Percentiles rank a stretch among this genome's conserved stretches.
Evolutionary conservation across 2,113 vertebrate genomes (phyloP).

Genomic region (Hippocampus zosterae): DNA sequence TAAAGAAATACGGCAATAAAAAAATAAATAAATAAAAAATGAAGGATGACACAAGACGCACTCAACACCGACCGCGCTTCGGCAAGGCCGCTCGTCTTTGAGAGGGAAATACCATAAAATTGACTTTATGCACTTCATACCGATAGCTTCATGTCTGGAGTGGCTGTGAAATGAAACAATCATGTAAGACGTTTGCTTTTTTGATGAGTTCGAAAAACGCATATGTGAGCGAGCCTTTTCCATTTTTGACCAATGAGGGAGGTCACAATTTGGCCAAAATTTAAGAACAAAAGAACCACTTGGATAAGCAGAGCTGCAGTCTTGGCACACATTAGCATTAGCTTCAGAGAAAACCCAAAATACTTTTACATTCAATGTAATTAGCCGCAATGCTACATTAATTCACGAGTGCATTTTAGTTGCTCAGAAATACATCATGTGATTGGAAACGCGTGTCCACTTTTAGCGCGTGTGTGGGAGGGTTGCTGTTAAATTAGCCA

Average conservation of each 20-base stretch:
- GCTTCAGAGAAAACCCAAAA: no score
- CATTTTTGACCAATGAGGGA: neutral
- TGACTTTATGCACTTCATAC: slow-evolving; percentile 9
- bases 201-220: neutral
- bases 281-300: no score
- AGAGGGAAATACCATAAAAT: neutral
- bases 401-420: no score
- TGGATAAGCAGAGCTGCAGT: no score
- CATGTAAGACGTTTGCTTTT: neutral
- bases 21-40: neutral
- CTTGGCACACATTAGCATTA: no score
- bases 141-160: slow-evolving; percentile 28
- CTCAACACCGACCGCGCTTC: neutral
- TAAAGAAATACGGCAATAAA: slow-evolving; percentile 16
- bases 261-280: neutral
- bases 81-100: neutral
- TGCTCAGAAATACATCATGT: no score
- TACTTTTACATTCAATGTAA: no score
- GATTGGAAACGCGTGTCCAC: no score
- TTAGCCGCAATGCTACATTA: no score
- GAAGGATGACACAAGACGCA: neutral
- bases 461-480: no score
- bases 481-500: no score
- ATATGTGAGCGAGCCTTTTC: no score
- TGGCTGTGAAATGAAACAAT: neutral